A percentile compares a stretch with the other conserved stretches of the same genome.
phyloP scores from a whole-genome alignment of 2,888 invertebrate species.

The Piscicola geometra region DNA sequence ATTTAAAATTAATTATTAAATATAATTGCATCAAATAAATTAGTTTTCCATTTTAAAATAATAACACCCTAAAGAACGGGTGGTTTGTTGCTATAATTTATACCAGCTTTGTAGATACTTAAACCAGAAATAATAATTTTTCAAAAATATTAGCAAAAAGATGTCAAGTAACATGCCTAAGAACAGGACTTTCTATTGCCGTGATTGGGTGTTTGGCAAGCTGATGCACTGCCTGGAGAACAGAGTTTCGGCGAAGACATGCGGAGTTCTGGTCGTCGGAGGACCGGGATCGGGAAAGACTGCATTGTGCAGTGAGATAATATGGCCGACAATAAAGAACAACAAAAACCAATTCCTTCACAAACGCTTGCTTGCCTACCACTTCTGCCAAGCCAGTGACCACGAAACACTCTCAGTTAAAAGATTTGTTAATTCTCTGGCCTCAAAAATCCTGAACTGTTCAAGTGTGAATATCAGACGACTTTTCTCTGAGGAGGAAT shows the following conservation, averaged over 20 bases:
- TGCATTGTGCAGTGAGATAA: constrained; percentile 53
- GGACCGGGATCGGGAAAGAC: constrained; percentile 93
- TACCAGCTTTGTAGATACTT: too few relatives aligned
- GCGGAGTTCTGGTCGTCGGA: constrained; percentile 81
- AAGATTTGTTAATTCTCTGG: constrained; percentile 66
- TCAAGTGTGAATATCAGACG: constrained; percentile 40
- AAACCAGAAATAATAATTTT: too few relatives aligned
- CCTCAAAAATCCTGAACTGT: constrained; percentile 65
- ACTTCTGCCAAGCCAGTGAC: constrained; percentile 65
- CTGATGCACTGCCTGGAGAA: constrained; percentile 85
- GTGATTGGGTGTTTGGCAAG: constrained; percentile 94
- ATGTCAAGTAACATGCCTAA: constrained; percentile 52
- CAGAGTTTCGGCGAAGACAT: constrained; percentile 68
- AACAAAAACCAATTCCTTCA: constrained; percentile 61
- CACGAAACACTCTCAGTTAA: constrained; percentile 70
- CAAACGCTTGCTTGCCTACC: constrained; percentile 75
- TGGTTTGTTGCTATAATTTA: too few relatives aligned
- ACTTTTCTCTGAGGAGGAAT: constrained; percentile 16
- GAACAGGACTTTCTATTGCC: constrained; percentile 68
- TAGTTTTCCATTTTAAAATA: too few relatives aligned
- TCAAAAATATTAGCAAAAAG: too few relatives aligned
- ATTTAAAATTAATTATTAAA: too few relatives aligned
- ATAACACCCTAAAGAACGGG: too few relatives aligned
- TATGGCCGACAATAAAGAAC: constrained; percentile 67
- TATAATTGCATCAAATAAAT: too few relatives aligned